Evolutionary conservation across 2,113 vertebrate genomes (phyloP), one percentile per base, ranked within the genome.

Genomic region (Atlantisia rogersi): DNA sequence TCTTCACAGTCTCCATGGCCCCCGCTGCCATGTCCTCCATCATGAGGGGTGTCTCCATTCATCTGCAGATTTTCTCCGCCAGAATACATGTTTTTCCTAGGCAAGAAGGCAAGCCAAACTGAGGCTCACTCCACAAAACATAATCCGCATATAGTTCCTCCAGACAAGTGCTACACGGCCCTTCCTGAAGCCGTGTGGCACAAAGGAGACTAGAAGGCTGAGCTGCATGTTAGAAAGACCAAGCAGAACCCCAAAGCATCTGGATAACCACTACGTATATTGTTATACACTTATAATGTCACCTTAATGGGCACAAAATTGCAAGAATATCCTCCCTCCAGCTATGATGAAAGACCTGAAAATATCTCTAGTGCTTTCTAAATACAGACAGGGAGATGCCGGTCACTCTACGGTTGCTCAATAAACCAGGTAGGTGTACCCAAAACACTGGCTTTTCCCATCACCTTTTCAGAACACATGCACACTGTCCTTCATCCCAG

Each of bases 31-130:
- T 99, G 98, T 0, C 99, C 98, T 32, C 98, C 98, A 1, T 99
- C 99, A 1, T 99, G 98, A 63, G 99, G 99, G 0, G 98, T 98
- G 89, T 99, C 99, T 63, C 99, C 99, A 9, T 99, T 99, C 99
- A 99, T 99, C 96, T 99, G 99, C 2, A 98, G 32, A 16, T 98
- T 97, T 31, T 99, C 99, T 13, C 98, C 99, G 59, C 99, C 99
- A 0, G 99, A 98, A 65, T 99, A 99, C 99, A 99, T 98, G 97
- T 99, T 99, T 96, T 99, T 99, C 97, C 99, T 99, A 77, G 82
- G 73, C 15, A 81, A 91, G 71, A 93, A 75, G 82, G 50, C 21
- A 96, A 60, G 73, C 5, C 32, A 56, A 19, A 63, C 8, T 42
- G n/a, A 67, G 39, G 58, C 7, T 44, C 46, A 39, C 26, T 56